Conservation (phyloP, 2,113 vertebrate species). For the Bagarius yarrelli region DNA sequence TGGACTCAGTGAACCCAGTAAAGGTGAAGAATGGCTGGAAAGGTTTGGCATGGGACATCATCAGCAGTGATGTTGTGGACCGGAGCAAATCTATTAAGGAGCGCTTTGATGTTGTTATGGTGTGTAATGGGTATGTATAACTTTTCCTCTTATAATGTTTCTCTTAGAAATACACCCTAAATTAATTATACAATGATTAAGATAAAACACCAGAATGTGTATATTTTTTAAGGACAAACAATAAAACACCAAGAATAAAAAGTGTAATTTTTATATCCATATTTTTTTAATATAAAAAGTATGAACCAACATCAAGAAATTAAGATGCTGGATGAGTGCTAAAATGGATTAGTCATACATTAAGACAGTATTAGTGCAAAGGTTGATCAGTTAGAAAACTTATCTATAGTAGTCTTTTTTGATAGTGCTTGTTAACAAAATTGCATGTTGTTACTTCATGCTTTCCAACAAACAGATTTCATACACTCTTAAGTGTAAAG, state of each 20-base stretch:
- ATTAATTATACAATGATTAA: background rate
- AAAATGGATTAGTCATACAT: background rate
- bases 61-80: constrained; percentile 35
- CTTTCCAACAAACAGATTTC: background rate
- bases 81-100: constrained; percentile 44
- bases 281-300: background rate
- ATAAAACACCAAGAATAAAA: background rate
- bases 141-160: background rate
- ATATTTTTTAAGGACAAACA: background rate
- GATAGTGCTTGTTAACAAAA: background rate
- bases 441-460: background rate
- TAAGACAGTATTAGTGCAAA: background rate
- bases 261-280: too few relatives aligned
- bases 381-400: constrained; percentile 4
- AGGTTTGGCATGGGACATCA: constrained; percentile 61
- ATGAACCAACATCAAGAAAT: background rate
- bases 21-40: constrained; percentile 42
- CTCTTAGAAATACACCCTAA: background rate
- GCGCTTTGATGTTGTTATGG: constrained; percentile 67
- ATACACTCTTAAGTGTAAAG: background rate
- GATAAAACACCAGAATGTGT: too few relatives aligned
- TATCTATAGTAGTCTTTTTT: background rate
- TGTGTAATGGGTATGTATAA: constrained; percentile 67
- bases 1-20: constrained; percentile 58
- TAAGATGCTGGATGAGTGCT: background rate